phyloP scores from a whole-genome alignment of 1,140 invertebrate genomes.

The Drosophila miranda region DNA sequence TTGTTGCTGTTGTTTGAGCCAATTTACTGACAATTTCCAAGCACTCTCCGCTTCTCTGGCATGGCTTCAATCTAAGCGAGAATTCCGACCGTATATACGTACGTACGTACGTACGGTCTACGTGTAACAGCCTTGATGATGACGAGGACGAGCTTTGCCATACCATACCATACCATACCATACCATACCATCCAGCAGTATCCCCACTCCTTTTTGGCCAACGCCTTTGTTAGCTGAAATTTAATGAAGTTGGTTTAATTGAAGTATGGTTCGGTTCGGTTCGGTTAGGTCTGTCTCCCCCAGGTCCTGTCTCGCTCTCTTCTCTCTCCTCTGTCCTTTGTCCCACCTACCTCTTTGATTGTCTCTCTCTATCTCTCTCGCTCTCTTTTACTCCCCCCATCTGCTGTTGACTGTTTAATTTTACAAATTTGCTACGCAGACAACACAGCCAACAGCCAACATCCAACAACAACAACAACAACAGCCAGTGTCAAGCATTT shows the following conservation, averaged over 20 bases:
- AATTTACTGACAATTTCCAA: slow-evolving; percentile 78
- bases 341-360: slow-evolving; percentile 28
- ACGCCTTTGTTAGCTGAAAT: slow-evolving; percentile 80
- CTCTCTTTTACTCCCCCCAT: neutral
- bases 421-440: slow-evolving; percentile 80
- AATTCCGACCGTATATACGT: slow-evolving; percentile 21
- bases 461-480: slow-evolving; percentile 9
- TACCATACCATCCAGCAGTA: neutral
- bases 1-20: slow-evolving; percentile 68
- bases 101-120: slow-evolving; percentile 1
- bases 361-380: neutral
- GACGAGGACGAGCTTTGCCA: slow-evolving; percentile 40
- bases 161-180: slow-evolving; percentile 5
- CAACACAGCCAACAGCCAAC: slow-evolving; percentile 40
- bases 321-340: neutral
- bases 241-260: slow-evolving; percentile 81
- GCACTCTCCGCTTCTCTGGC: slow-evolving; percentile 33
- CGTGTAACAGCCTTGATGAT: slow-evolving; percentile 60
- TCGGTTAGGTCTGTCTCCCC: neutral
- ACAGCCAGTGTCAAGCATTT: slow-evolving; percentile 62
- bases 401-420: slow-evolving; percentile 77
- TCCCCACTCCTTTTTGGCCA: slow-evolving; percentile 47
- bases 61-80: slow-evolving; percentile 64
- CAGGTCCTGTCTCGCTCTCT: neutral
- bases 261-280: slow-evolving; percentile 64